phyloP scores from a whole-genome alignment of 2,113 vertebrate species.

The Eolophus roseicapilla region DNA sequence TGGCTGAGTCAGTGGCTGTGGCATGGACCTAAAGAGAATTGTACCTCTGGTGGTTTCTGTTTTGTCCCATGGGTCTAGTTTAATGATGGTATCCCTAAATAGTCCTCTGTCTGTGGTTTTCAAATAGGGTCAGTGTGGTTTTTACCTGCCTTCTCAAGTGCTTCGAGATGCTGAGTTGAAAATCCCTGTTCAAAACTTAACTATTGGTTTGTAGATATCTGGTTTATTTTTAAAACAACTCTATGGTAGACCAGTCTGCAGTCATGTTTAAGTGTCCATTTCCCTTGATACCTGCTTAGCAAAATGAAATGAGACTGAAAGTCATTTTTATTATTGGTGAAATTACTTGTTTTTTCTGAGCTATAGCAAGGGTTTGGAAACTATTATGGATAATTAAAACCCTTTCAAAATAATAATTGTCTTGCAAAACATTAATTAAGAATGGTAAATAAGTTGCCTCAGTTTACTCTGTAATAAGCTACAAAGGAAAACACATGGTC shows the following conservation, averaged over 20 bases:
- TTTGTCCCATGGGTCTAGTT: neutral
- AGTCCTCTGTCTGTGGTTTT: neutral
- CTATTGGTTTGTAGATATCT: neutral
- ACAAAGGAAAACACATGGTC: neutral
- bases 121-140: neutral
- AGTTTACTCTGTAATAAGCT: neutral
- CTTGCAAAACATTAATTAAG: conserved; percentile 29
- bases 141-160: neutral
- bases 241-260: neutral
- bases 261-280: neutral
- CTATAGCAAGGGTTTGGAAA: neutral
- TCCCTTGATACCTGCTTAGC: neutral
- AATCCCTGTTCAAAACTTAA: neutral
- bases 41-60: neutral
- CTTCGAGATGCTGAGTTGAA: neutral
- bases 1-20: neutral
- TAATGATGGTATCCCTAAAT: neutral
- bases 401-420: neutral
- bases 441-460: conserved; percentile 23
- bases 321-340: neutral
- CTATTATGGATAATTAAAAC: neutral
- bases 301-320: neutral
- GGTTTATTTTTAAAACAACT: neutral
- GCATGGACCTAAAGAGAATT: neutral
- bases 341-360: neutral